Conservation (phyloP, 2,113 vertebrate genomes). For the Progne subis region DNA sequence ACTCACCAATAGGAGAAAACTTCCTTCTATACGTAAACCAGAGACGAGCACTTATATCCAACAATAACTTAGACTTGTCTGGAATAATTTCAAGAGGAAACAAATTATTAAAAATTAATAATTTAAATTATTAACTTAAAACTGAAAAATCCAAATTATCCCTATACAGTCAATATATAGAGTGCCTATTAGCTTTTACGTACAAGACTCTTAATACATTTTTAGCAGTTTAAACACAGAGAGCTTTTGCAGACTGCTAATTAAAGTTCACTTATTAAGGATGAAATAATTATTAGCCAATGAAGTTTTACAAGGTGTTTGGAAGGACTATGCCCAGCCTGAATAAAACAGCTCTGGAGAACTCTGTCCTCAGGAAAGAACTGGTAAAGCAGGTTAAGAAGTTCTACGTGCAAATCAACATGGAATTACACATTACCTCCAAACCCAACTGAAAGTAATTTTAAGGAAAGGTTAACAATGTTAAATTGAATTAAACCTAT, state of each 20-base stretch:
- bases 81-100: slow-evolving; percentile 57
- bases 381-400: background rate
- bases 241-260: background rate
- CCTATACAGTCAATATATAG: background rate
- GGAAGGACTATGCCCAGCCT: background rate
- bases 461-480: background rate
- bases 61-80: slow-evolving; percentile 93
- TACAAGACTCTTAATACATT: background rate
- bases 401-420: background rate
- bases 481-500: background rate
- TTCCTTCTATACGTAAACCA: slow-evolving; percentile 99
- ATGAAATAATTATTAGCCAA: background rate
- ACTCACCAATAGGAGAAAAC: slow-evolving; percentile 95
- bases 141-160: background rate
- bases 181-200: background rate
- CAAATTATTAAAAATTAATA: slow-evolving; percentile 46
- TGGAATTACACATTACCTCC: background rate
- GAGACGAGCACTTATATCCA: slow-evolving; percentile 90
- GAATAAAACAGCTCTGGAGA: background rate
- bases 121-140: slow-evolving; percentile 47
- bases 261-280: background rate
- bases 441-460: background rate
- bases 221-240: background rate
- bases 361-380: background rate
- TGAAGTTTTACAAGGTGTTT: background rate